A percentile compares a stretch with the other conserved stretches of the same genome.
Conservation (phyloP, 2,888 invertebrate genomes). For the Coleophora deauratella region DNA sequence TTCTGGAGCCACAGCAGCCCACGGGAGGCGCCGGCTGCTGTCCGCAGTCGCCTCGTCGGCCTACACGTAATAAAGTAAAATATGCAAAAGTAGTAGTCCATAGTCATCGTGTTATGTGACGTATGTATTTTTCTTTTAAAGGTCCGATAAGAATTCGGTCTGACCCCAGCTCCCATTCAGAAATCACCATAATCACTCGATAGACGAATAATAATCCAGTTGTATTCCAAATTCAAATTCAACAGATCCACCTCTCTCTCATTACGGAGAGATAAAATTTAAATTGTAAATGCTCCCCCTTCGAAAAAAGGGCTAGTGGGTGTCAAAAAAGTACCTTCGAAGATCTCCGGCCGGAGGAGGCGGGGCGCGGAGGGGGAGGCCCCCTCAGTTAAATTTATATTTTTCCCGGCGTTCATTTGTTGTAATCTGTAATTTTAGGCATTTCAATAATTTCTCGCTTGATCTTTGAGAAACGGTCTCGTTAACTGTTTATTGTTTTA, state of each 20-base stretch:
- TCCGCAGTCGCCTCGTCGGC: too few species aligned
- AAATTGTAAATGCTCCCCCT: constrained; percentile 60
- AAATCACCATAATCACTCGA: too few species aligned
- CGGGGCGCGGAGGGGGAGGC: constrained; percentile 11
- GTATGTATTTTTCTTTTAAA: too few species aligned
- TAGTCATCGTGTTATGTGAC: too few species aligned
- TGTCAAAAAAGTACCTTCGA: constrained; percentile 53
- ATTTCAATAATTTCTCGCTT: constrained; percentile 19
- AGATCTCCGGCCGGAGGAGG: constrained; percentile 6
- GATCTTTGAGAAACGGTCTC: neutral
- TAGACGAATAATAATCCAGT: neutral
- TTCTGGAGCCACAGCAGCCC: too few species aligned
- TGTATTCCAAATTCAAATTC: constrained; percentile 18
- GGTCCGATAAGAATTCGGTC: too few species aligned
- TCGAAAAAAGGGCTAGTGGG: constrained; percentile 62
- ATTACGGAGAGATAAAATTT: constrained; percentile 66
- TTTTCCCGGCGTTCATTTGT: constrained; percentile 47
- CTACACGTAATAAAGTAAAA: too few species aligned
- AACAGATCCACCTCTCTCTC: constrained; percentile 36
- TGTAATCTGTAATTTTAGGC: constrained; percentile 38
- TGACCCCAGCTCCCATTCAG: too few species aligned
- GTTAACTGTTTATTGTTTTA: too few species aligned
- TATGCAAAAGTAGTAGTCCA: too few species aligned
- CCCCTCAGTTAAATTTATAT: constrained; percentile 42
- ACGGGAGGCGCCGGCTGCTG: too few species aligned